A percentile compares a stretch with the other conserved stretches of the same genome.
These are phyloP conservation scores for Okamejei kenojei DNA, from an alignment of 2,797 vertebrate species.

Conservation along the genomic window DNA sequence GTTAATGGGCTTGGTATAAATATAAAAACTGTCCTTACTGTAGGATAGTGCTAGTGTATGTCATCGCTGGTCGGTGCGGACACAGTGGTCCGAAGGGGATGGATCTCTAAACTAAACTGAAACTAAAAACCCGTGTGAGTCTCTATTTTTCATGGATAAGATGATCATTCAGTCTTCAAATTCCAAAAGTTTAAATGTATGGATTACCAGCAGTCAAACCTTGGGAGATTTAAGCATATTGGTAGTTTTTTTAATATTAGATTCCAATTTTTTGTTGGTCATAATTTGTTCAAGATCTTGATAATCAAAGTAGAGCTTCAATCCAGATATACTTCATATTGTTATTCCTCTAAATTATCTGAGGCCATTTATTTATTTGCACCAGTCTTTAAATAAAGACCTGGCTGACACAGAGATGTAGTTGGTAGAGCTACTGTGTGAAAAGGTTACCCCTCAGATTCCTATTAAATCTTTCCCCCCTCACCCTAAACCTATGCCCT, in stretches of 20 bases:
- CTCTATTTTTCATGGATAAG: background rate
- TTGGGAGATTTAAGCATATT: background rate
- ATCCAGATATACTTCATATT: background rate
- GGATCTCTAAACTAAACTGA: no score
- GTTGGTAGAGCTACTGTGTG: no score
- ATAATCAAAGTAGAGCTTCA: background rate
- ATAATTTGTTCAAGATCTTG: background rate
- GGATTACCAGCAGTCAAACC: background rate
- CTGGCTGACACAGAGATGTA: no score
- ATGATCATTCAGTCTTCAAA: background rate
- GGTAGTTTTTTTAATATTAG: background rate
- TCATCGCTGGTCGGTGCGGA: no score
- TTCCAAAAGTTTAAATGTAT: background rate
- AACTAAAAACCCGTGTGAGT: no score
- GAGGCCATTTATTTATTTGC: background rate
- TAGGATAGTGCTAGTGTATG: no score
- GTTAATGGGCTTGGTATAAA: no score
- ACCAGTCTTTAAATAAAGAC: background rate
- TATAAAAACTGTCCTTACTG: no score
- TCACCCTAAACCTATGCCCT: no score
- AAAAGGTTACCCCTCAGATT: no score
- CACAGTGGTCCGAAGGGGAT: no score
- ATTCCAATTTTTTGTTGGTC: background rate
- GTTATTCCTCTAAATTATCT: background rate
- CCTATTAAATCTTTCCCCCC: no score